Base-by-base conservation (phyloP, 2,113 vertebrate genomes). In the Erinaceus europaeus region DNA sequence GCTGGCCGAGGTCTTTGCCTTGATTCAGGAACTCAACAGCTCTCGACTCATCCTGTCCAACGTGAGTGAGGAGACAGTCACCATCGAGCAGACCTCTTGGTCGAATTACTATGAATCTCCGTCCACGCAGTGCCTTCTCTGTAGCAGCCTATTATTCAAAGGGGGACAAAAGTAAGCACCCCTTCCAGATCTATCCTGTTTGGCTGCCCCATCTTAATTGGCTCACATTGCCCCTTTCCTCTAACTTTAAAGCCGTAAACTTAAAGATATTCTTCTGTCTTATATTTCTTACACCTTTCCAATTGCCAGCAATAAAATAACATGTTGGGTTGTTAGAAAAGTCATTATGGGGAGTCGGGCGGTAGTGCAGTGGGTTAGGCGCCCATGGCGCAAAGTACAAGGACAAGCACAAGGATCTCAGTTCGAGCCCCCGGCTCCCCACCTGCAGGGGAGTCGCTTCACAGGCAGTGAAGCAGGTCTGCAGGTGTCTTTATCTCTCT, bases 11-110 rank as follows among this genome's bases (percentile, higher is more conserved):
- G 98, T 97, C n/a, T 97, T 99, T 79, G 88, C 93, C 6, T 97
- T 99, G 95, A 99, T 99, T 93, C 98, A 98, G 0, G 98, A 99
- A 86, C 98, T 99, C 90, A 99, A 99, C 95, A 98, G 97, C 90
- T 98, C 98, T 5, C 97, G 98, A 74, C 97, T 99, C 82, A 97
- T 99, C 93, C 94, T 99, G 83, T 97, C 98, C 94, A 98, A 98
- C 77, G 95, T 97, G 67, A 97, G 96, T 44, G 97, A 98, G 92
- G 97, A 98, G 95, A 97, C 97, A 0, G 97, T 97, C 93, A 98
- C 97, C 91, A 97, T 98, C 40, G 96, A 98, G 78, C 98, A 98
- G 55, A 98, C 97, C 36, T 98, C 98, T 72, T 99, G 99, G 99
- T 98, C 99, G 48, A 98, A 97, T 94, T 98, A 98, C 95, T 99